A percentile compares a stretch with the other conserved stretches of the same genome.
These are phyloP conservation scores for Poeciliopsis presidionis DNA, from an alignment of 2,797 vertebrate species.

Conservation along the genomic window DNA sequence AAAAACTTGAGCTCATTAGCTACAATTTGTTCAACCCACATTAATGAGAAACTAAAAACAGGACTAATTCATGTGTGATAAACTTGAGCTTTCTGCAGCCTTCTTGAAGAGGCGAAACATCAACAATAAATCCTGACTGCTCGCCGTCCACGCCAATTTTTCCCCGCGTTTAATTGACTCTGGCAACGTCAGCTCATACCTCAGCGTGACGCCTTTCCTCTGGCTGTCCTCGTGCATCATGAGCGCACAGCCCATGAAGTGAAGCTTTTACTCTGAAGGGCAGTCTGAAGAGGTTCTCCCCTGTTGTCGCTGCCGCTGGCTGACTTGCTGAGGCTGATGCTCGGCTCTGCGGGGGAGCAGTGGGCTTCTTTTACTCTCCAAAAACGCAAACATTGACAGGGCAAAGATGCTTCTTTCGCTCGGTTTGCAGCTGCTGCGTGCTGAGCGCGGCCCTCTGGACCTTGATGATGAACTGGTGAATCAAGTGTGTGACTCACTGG, in stretches of 20 bases:
- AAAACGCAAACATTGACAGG: slow-evolving; percentile 54
- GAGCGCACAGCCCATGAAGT: not conserved
- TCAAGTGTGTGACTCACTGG: slow-evolving; percentile 18
- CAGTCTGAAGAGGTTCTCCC: not conserved
- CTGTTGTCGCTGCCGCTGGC: slow-evolving; percentile 10
- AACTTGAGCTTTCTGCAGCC: not conserved
- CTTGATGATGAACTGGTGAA: slow-evolving; percentile 31
- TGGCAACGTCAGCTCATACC: not conserved
- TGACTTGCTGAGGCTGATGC: slow-evolving; percentile 67
- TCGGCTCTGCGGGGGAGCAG: slow-evolving; percentile 78
- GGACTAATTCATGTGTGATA: not conserved
- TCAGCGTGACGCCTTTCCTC: not conserved
- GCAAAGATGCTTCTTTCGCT: slow-evolving; percentile 43
- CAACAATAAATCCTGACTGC: not conserved
- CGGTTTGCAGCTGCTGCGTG: slow-evolving; percentile 68
- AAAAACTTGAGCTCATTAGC: not conserved
- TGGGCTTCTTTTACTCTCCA: slow-evolving; percentile 70
- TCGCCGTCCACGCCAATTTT: not conserved
- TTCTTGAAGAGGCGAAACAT: not conserved
- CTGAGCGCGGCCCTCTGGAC: slow-evolving; percentile 49
- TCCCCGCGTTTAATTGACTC: not conserved
- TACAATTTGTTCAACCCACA: not conserved
- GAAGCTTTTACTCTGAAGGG: slow-evolving; percentile 64
- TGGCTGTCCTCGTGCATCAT: not conserved
- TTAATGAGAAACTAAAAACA: not conserved